Percentiles rank a stretch among this genome's conserved stretches.
These are phyloP conservation scores for Suricata suricatta DNA, from an alignment of 2,113 vertebrate species.

Conservation along the genomic window DNA sequence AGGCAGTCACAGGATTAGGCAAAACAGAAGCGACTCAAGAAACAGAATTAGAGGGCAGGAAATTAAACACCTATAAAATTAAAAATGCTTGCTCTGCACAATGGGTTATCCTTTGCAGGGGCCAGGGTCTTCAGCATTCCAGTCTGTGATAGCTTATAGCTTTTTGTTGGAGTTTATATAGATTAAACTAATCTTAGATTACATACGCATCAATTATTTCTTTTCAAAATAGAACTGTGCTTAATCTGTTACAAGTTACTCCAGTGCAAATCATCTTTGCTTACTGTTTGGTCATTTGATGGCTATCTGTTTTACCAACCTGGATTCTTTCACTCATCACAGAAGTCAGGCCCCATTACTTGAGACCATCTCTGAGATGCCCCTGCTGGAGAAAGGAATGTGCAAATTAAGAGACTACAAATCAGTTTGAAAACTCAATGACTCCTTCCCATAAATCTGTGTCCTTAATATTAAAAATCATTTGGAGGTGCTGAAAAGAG, in stretches of 20 bases:
- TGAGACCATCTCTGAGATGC: constrained; percentile 63
- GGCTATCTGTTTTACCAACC: constrained; percentile 54
- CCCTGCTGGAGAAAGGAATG: constrained; percentile 66
- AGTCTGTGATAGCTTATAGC: not conserved
- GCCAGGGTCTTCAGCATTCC: not conserved
- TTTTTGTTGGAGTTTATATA: not conserved
- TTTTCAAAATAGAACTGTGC: not conserved
- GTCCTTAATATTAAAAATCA: constrained; percentile 68
- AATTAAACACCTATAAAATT: not conserved
- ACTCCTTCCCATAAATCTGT: constrained; percentile 65
- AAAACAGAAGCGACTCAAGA: not conserved
- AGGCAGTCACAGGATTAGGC: not conserved
- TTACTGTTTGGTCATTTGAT: not conserved
- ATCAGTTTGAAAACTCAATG: constrained; percentile 68
- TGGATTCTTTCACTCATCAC: constrained; percentile 59
- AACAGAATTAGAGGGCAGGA: not conserved
- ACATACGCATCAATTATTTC: not conserved
- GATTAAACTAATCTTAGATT: not conserved
- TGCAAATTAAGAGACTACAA: constrained; percentile 61
- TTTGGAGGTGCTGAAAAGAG: constrained; percentile 69
- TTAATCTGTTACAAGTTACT: not conserved
- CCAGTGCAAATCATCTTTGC: not conserved
- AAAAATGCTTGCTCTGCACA: not conserved
- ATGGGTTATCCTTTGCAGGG: not conserved
- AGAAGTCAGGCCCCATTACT: constrained; percentile 35